Conservation (phyloP, 2,797 vertebrate species). For the Odontamblyopus rebecca region DNA sequence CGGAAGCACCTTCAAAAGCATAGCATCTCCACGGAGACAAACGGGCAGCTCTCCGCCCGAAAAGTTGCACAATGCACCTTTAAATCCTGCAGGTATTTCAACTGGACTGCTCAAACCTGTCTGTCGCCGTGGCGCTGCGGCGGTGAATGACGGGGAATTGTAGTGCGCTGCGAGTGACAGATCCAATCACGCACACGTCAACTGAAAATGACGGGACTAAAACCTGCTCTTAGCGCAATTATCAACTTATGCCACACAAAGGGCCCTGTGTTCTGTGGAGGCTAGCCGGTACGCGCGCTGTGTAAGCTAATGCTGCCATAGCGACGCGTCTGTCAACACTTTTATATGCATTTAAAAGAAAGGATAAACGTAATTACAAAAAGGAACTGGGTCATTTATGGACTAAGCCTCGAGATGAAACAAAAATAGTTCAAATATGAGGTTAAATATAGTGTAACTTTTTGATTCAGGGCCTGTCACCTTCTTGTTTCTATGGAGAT, state of each 20-base stretch:
- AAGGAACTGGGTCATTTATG: background rate
- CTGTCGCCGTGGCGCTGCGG: slow-evolving; percentile 33
- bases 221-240: background rate
- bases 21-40: no score
- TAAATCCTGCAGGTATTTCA: background rate
- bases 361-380: background rate
- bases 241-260: background rate
- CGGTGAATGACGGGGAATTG: slow-evolving; percentile 48
- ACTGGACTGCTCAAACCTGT: slow-evolving; percentile 26
- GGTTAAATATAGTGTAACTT: no score
- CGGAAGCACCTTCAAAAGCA: no score
- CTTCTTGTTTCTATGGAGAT: no score
- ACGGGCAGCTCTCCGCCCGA: no score
- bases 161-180: slow-evolving; percentile 28
- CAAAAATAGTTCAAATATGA: no score
- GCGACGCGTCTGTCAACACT: background rate
- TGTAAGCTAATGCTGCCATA: background rate
- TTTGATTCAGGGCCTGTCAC: no score
- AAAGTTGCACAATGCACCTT: background rate
- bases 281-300: background rate
- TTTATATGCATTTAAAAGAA: background rate
- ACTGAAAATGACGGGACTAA: background rate
- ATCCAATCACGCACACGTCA: slow-evolving; percentile 7
- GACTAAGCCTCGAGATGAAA: background rate
- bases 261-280: background rate